These are phyloP conservation scores for Drosophila micromelanica DNA, from an alignment of 1,140 invertebrate genomes.

Conservation along the genomic window DNA sequence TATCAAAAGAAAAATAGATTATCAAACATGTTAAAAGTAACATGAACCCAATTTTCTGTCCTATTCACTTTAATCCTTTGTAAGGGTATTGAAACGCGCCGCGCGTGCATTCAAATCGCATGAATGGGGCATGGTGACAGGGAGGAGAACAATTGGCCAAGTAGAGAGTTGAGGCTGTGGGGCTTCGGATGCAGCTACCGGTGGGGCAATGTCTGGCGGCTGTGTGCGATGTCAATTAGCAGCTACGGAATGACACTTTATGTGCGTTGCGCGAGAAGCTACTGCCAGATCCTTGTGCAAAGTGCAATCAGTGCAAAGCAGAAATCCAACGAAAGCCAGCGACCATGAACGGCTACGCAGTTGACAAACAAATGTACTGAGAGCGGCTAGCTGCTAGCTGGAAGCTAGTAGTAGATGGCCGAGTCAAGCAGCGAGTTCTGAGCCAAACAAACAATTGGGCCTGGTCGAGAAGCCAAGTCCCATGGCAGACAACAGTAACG, in stretches of 20 bases:
- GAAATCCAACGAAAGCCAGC: slow-evolving; percentile 70
- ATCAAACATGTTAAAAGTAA: too few relatives aligned
- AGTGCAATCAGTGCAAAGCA: slow-evolving; percentile 82
- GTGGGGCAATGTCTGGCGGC: slow-evolving; percentile 45
- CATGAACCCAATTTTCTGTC: not conserved
- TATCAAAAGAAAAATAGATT: too few relatives aligned
- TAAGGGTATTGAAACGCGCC: slow-evolving; percentile 61
- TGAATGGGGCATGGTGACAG: slow-evolving; percentile 53
- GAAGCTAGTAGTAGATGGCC: not conserved
- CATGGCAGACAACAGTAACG: slow-evolving; percentile 65
- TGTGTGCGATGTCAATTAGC: slow-evolving; percentile 84
- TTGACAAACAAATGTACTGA: slow-evolving; percentile 76
- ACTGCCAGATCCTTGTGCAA: slow-evolving; percentile 66
- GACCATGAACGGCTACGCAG: slow-evolving; percentile 79
- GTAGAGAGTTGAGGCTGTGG: slow-evolving; percentile 26
- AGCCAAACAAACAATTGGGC: slow-evolving; percentile 73
- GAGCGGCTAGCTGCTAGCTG: slow-evolving; percentile 1
- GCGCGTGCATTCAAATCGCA: slow-evolving; percentile 76
- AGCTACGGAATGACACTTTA: slow-evolving; percentile 83
- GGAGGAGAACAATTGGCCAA: slow-evolving; percentile 73
- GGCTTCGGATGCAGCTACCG: slow-evolving; percentile 19
- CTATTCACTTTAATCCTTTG: not conserved
- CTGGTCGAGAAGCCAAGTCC: slow-evolving; percentile 8
- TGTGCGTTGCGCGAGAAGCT: slow-evolving; percentile 75
- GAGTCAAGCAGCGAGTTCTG: slow-evolving; percentile 59